Conservation (phyloP, 1,140 invertebrate species). For the Drosophila auraria region DNA sequence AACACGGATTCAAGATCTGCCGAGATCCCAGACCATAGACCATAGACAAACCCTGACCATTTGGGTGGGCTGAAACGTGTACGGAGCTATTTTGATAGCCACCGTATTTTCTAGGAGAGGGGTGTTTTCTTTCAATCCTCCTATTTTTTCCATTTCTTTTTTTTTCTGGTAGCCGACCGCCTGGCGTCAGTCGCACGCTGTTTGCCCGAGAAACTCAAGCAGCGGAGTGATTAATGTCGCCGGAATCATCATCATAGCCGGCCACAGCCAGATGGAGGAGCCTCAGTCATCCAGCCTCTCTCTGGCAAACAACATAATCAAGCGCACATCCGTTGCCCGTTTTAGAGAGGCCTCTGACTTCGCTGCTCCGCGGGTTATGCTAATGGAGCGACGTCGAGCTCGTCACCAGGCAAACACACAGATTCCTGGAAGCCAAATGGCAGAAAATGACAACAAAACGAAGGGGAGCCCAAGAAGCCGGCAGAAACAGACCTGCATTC, state of each 20-base stretch:
- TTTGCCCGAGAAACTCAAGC: constrained; percentile 57
- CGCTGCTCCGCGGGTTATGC: constrained; percentile 53
- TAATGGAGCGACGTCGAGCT: constrained; percentile 67
- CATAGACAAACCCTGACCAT: constrained; percentile 52
- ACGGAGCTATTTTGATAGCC: constrained; percentile 77
- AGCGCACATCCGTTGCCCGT: constrained; percentile 66
- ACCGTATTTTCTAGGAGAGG: constrained; percentile 48
- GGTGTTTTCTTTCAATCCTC: constrained; percentile 22
- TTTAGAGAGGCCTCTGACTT: not conserved
- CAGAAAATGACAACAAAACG: constrained; percentile 52
- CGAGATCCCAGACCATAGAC: not conserved
- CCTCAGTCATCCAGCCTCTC: constrained; percentile 15
- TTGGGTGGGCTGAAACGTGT: constrained; percentile 79
- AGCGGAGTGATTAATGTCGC: constrained; percentile 76
- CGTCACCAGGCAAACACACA: constrained; percentile 68
- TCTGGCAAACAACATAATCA: constrained; percentile 78
- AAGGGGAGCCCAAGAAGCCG: constrained; percentile 21
- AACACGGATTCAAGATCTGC: constrained; percentile 43
- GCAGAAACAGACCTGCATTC: constrained; percentile 33
- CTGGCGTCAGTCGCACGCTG: constrained; percentile 68
- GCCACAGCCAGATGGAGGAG: constrained; percentile 10
- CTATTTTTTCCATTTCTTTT: not conserved
- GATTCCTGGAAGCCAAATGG: constrained; percentile 67
- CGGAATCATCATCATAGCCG: constrained; percentile 26
- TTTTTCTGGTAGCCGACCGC: constrained; percentile 27